Evolutionary conservation across 1,140 invertebrate genomes (phyloP).

Genomic region (Meloidogyne hapla): DNA sequence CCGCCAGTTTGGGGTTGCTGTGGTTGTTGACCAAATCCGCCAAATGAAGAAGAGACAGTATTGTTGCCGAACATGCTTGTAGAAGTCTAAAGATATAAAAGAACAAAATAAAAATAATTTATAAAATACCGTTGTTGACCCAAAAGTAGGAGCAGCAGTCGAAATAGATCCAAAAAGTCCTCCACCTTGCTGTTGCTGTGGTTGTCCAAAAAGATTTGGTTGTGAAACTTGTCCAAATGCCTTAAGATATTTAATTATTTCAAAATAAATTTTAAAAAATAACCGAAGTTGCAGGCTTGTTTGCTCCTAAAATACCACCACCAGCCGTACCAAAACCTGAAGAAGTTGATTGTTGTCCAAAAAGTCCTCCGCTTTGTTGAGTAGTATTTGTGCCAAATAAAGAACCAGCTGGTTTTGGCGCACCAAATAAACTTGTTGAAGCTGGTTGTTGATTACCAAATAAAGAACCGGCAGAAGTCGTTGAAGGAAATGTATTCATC

Average conservation of each 20-base stretch:
- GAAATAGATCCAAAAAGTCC: not conserved
- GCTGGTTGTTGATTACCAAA: slow-evolving; percentile 13
- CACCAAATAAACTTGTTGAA: slow-evolving; percentile 12
- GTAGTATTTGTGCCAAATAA: slow-evolving; percentile 11
- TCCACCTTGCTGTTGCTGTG: not conserved
- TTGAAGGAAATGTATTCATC: slow-evolving; percentile 15
- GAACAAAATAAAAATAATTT: not conserved
- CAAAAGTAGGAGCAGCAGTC: not conserved
- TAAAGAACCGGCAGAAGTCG: slow-evolving; percentile 10
- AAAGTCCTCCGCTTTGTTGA: not conserved
- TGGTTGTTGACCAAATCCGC: not conserved
- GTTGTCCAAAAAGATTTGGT: not conserved
- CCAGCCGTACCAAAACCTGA: not conserved
- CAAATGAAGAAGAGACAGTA: not conserved
- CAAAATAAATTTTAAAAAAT: not conserved
- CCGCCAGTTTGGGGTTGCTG: not conserved
- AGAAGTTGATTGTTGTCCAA: not conserved
- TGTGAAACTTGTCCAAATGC: slow-evolving; percentile 4
- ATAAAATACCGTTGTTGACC: not conserved
- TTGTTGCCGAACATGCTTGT: not conserved
- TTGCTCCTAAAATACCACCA: not conserved
- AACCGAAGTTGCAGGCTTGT: not conserved
- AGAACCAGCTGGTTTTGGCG: not conserved
- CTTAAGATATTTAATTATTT: not conserved
- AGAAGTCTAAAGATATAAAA: not conserved